These are phyloP conservation scores for Galagoides demidoff DNA, from an alignment of 2,797 vertebrate species.

Conservation along the genomic window DNA sequence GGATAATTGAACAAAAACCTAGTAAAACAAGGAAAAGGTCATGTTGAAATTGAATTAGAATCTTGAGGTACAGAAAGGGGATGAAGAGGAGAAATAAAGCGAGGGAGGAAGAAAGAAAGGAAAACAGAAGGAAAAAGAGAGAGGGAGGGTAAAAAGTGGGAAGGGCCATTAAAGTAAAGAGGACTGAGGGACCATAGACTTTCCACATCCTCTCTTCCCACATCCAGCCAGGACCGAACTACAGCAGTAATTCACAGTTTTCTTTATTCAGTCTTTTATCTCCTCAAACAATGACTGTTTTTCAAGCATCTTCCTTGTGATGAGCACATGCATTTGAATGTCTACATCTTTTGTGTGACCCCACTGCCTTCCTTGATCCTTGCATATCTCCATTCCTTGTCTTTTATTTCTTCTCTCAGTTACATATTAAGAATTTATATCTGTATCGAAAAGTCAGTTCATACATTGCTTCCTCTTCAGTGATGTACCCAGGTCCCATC, in stretches of 20 bases:
- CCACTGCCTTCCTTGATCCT: not conserved
- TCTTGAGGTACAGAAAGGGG: not conserved
- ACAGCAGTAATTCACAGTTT: not conserved
- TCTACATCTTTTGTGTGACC: not conserved
- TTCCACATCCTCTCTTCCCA: not conserved
- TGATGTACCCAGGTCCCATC: not conserved
- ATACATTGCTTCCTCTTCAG: not conserved
- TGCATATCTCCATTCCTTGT: not conserved
- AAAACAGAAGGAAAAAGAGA: not conserved
- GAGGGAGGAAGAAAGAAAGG: too few relatives aligned
- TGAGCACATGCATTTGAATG: not conserved
- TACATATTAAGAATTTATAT: not conserved
- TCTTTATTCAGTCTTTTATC: constrained; percentile 43
- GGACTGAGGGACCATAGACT: not conserved
- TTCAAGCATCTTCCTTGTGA: not conserved
- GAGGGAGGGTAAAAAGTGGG: not conserved
- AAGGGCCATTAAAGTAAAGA: not conserved
- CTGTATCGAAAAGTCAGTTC: not conserved
- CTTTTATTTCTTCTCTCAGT: not conserved
- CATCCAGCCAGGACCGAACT: not conserved
- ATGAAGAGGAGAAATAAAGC: not conserved
- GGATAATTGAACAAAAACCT: constrained; percentile 12
- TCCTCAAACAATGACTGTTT: constrained; percentile 6
- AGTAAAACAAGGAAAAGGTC: not conserved
- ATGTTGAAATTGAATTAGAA: not conserved